Percentiles rank a stretch among this genome's conserved stretches.
phyloP scores from a whole-genome alignment of 1,140 invertebrate genomes.

The Himalopsyche phryganea region DNA sequence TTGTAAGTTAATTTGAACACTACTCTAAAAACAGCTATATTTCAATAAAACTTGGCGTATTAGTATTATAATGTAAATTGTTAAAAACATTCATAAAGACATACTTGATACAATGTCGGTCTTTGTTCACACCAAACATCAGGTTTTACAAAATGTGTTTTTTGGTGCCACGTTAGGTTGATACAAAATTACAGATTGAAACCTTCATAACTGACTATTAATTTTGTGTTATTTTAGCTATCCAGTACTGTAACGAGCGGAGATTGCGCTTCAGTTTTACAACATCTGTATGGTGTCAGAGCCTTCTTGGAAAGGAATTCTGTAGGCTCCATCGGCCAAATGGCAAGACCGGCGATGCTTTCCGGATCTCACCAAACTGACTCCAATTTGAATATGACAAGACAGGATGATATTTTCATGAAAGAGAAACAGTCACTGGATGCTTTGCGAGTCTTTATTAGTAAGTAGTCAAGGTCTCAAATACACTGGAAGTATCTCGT shows the following conservation, averaged over 20 bases:
- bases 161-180: too few relatives aligned
- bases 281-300: slow-evolving; percentile 49
- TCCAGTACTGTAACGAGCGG: slow-evolving; percentile 48
- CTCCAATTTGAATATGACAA: slow-evolving; percentile 36
- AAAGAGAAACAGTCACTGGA: slow-evolving; percentile 74
- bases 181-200: too few relatives aligned
- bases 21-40: too few relatives aligned
- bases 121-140: too few relatives aligned
- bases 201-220: too few relatives aligned
- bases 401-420: slow-evolving; percentile 41
- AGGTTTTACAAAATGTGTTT: too few relatives aligned
- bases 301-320: slow-evolving; percentile 48
- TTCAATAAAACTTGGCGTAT: too few relatives aligned
- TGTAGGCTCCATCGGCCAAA: slow-evolving; percentile 23
- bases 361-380: slow-evolving; percentile 39
- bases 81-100: too few relatives aligned
- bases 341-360: slow-evolving; percentile 9
- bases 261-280: slow-evolving; percentile 50
- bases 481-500: too few relatives aligned
- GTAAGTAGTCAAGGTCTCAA: slow-evolving; percentile 34
- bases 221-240: slow-evolving; percentile 41
- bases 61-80: too few relatives aligned
- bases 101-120: too few relatives aligned
- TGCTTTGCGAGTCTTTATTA: slow-evolving; percentile 72
- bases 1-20: slow-evolving; percentile 51